A percentile compares a stretch with the other conserved stretches of the same genome.
Evolutionary conservation across 2,888 invertebrate genomes (phyloP).

Genomic region (Himalopsyche japonica): DNA sequence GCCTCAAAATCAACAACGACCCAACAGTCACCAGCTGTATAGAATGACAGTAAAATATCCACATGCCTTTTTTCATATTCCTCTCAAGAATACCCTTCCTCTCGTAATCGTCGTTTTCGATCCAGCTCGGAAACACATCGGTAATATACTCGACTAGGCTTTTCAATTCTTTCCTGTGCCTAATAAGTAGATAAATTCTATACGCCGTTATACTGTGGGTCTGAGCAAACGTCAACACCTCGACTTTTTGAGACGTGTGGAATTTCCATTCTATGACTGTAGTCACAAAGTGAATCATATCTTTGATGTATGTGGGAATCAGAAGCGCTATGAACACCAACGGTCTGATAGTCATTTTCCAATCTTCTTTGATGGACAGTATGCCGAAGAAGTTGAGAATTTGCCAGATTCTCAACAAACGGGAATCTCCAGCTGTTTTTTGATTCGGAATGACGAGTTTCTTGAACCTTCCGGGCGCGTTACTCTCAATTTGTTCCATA

Average conservation of each 20-base stretch:
- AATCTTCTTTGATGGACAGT: constrained; percentile 15
- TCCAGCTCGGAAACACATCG: constrained; percentile 31
- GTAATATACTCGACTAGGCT: constrained; percentile 10
- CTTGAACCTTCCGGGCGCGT: neutral
- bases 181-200: constrained; percentile 22
- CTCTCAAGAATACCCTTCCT: constrained; percentile 7
- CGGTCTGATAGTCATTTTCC: constrained; percentile 10
- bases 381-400: constrained; percentile 24
- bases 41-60: constrained; percentile 24
- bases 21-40: constrained; percentile 19
- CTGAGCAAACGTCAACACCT: constrained; percentile 30
- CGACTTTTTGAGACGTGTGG: constrained; percentile 22
- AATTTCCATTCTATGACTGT: constrained; percentile 12
- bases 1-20: constrained; percentile 12
- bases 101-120: neutral
- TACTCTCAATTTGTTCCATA: neutral
- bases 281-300: neutral
- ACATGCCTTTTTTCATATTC: constrained; percentile 16
- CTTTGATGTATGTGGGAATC: constrained; percentile 8
- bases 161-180: constrained; percentile 9
- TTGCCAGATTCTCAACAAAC: constrained; percentile 14
- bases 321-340: neutral
- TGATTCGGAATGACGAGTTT: neutral
- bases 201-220: constrained; percentile 24
- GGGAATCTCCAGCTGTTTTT: constrained; percentile 1